phyloP scores from a whole-genome alignment of 2,797 vertebrate genomes.

The Sebastes glaucus region DNA sequence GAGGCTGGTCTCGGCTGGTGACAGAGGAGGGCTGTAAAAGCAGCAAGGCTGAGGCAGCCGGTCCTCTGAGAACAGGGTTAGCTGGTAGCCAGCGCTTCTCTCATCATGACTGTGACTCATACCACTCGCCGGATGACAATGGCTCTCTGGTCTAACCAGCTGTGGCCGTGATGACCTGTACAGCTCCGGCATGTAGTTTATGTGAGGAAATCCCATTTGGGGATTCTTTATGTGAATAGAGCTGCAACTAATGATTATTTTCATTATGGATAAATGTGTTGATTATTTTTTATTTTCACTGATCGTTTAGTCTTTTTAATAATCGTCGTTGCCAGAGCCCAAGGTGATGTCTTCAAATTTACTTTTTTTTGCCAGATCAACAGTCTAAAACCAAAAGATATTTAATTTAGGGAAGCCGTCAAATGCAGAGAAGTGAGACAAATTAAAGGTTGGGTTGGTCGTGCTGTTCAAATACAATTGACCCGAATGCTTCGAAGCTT shows the following conservation, averaged over 20 bases:
- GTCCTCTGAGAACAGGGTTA: constrained; percentile 35
- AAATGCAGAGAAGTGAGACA: not conserved
- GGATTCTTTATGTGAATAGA: not conserved
- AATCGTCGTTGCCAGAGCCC: not conserved
- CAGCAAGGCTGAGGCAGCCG: constrained; percentile 17
- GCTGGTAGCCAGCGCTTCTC: constrained; percentile 21
- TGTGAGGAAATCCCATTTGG: not conserved
- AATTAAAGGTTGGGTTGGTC: not conserved
- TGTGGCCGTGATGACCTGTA: not conserved
- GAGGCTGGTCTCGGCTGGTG: constrained; percentile 13
- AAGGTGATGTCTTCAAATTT: not conserved
- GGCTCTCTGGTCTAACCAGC: not conserved
- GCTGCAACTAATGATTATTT: not conserved
- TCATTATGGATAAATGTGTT: not conserved
- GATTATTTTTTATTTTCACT: not conserved
- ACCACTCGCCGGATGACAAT: constrained; percentile 11
- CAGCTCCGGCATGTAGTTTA: not conserved
- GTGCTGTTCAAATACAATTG: too few relatives aligned
- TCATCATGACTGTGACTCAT: constrained; percentile 62
- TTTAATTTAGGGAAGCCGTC: not conserved
- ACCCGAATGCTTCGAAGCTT: too few relatives aligned
- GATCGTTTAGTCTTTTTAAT: not conserved
- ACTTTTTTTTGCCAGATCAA: not conserved
- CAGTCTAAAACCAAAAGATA: not conserved
- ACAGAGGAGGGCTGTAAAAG: constrained; percentile 41